phyloP scores from a whole-genome alignment of 2,888 invertebrate species.

The Blera fallax region DNA sequence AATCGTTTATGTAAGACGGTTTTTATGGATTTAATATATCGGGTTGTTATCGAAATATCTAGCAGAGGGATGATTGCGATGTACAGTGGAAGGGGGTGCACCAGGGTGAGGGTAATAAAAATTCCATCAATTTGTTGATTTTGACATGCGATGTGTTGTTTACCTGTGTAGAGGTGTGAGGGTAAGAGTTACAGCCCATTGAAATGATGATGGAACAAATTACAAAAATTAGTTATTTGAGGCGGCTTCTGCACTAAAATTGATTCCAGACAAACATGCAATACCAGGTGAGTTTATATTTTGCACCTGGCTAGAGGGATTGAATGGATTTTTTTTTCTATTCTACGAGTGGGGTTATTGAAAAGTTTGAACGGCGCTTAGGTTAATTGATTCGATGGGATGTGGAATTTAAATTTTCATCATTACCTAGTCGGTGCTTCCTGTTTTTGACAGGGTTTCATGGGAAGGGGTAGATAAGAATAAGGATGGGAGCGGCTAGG shows the following conservation, averaged over 20 bases:
- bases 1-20: conserved; percentile 66
- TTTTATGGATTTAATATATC: conserved; percentile 68
- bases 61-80: not conserved
- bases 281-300: conserved; percentile 40
- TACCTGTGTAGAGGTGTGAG: not conserved
- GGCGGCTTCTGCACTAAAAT: conserved; percentile 30
- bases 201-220: conserved; percentile 53
- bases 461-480: not conserved
- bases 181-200: conserved; percentile 7
- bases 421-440: not conserved
- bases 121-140: conserved; percentile 71
- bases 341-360: not conserved
- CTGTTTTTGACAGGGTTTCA: not conserved
- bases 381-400: not conserved
- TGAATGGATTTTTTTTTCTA: not conserved
- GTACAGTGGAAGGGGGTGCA: not conserved
- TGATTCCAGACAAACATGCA: conserved; percentile 61
- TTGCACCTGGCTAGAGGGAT: conserved; percentile 9
- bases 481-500: too few species aligned
- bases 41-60: conserved; percentile 54
- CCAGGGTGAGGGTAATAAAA: conserved; percentile 52
- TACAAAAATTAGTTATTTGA: conserved; percentile 41
- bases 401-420: not conserved
- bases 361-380: conserved; percentile 22
- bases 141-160: conserved; percentile 64